A percentile compares a stretch with the other conserved stretches of the same genome.
These are phyloP conservation scores for Eudasyphora cyanicolor DNA, from an alignment of 2,888 invertebrate species.

Conservation along the genomic window DNA sequence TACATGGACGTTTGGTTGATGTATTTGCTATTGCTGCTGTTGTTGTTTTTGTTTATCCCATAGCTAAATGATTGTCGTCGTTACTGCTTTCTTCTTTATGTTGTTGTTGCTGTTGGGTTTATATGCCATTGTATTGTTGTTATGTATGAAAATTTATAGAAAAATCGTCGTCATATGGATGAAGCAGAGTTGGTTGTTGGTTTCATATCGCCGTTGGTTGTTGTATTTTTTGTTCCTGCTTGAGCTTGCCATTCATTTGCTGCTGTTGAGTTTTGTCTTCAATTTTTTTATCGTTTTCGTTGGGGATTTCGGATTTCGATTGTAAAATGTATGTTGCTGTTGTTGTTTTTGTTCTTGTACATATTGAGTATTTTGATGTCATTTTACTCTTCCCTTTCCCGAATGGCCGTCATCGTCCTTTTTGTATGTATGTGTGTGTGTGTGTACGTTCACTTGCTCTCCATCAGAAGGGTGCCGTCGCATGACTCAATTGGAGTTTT, in stretches of 20 bases:
- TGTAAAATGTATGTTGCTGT: neutral
- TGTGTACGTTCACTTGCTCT: neutral
- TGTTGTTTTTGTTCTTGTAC: neutral
- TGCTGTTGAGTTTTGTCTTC: neutral
- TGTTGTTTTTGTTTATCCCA: constrained; percentile 55
- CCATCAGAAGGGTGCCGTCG: neutral
- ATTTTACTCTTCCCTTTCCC: too few species aligned
- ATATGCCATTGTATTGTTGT: constrained; percentile 32
- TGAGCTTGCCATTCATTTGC: constrained; percentile 37
- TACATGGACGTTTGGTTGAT: neutral
- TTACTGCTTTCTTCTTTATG: constrained; percentile 17
- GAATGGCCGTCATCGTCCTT: neutral
- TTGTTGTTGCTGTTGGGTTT: constrained; percentile 44
- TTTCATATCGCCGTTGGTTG: constrained; percentile 46
- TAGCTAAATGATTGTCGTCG: constrained; percentile 54
- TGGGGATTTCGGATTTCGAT: neutral
- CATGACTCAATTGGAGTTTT: constrained; percentile 1
- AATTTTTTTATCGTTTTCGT: constrained; percentile 5
- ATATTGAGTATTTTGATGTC: neutral
- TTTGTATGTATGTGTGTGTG: neutral
- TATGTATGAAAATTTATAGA: constrained; percentile 72
- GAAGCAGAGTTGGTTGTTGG: constrained; percentile 56
- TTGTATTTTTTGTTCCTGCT: constrained; percentile 21
- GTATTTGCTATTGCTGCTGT: constrained; percentile 35
- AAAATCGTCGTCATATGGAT: constrained; percentile 68